Base-by-base conservation (phyloP, 2,113 vertebrate species). In the Antechinus flavipes region DNA sequence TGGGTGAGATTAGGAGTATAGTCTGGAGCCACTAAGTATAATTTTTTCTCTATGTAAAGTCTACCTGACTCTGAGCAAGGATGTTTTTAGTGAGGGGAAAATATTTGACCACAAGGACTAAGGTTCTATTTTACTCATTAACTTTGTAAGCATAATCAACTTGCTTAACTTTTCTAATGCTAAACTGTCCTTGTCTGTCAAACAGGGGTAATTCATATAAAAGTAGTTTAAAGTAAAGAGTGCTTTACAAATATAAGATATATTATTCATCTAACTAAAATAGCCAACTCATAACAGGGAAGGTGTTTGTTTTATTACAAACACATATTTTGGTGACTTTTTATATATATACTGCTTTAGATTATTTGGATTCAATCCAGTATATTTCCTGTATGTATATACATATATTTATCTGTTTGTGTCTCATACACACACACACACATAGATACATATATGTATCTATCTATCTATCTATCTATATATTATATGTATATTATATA, bases 61-160 rank as follows among this genome's bases (percentile, higher is more conserved):
- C 11, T 50, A 42, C 10, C 27, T 61, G 55, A 91, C 16, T 84
- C 68, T 22, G 10, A 94, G n/a, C 35, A 10, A 27, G 89, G 89
- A 93, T 0, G 91, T 84, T 35, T 94, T 94, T 24, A 93, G 42
- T 49, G 7, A 92, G 95, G 22, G n/a, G 93, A 94, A 5, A 54
- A 3, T n/a, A 35, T 1, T 58, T 53, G 26, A 84, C 2, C n/a
- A 91, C 23, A 5, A 46, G 30, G 30, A 52, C 27, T 42, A n/a
- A 84, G n/a, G 6, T 8, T 42, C n/a, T 84, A 84, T 42, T 42
- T 19, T 42, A 84, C n/a, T 84, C 68, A 84, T 84, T 84, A 22
- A 42, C 14, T 35, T 30, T n/a, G 68, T 84, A 35, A 84, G 19
- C 68, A 42, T 42, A 42, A 42, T 84, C 68, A 84, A 42, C n/a